Evolutionary conservation across 2,888 invertebrate species (phyloP), one percentile per base, ranked within the genome.

Genomic region (Cephus runcator): DNA sequence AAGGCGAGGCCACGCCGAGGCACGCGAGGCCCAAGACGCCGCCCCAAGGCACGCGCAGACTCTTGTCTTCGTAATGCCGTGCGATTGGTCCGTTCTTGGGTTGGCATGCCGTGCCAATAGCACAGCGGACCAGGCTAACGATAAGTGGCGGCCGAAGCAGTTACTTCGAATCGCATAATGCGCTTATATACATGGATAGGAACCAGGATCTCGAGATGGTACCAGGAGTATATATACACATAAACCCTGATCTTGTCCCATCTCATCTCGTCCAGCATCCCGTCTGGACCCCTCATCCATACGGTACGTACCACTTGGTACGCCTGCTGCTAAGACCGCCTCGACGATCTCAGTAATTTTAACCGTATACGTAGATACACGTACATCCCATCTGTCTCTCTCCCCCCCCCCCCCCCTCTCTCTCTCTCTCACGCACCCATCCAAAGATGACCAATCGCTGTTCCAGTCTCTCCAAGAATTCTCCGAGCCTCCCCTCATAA

Each of bases 1-100:
- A 84, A 87, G 87, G 86, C 88, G 88, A 88, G 87, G 87, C 87
- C 87, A 87, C 79, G 86, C 85, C 83, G 83, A 87, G 89, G 89
- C 90, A 90, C 90, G 90, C 90, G 90, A 69, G 85, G 86, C 87
- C 87, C 86, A 85, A 84, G 83, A 84, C 83, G 80, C 79, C 83
- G 89, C 90, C 90, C 85, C 82, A 83, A 88, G 91, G 90, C 90
- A 91, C 91, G 91, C 89, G 91, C 89, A 85, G 86, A 85, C 85
- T 87, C 82, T 82, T 81, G 83, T 82, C 83, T 79, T 81, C 82
- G 85, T 85, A 87, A 87, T 87, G 87, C 83, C 82, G 83, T 80
- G 85, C 86, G 86, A 88, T 88, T 87, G 88, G 85, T 79, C 83
- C 82, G 75, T 78, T 40, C 69, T 30, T 30, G 15, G 31, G 30